phyloP scores from a whole-genome alignment of 2,888 invertebrate species.

The Parnassius mnemosyne region DNA sequence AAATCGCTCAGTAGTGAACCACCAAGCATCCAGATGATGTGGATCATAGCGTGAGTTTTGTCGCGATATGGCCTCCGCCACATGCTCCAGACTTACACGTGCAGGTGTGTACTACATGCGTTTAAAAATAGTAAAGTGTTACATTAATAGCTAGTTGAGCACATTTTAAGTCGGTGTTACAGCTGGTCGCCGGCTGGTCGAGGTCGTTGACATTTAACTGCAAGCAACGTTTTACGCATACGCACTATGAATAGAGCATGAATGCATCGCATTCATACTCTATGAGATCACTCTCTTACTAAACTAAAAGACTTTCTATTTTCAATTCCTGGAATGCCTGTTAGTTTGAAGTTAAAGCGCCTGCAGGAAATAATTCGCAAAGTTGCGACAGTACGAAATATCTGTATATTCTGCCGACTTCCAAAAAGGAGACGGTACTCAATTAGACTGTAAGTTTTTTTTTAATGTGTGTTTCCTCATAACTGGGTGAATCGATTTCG shows the following conservation, averaged over 20 bases:
- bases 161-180: slow-evolving; percentile 11
- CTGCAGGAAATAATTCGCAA: slow-evolving; percentile 12
- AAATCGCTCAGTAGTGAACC: no score
- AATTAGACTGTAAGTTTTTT: no score
- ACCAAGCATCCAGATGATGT: no score
- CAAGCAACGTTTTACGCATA: slow-evolving; percentile 1
- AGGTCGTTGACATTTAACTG: slow-evolving; percentile 18
- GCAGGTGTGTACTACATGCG: slow-evolving; percentile 18
- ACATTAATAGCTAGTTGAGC: slow-evolving; percentile 17
- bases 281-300: slow-evolving; percentile 14
- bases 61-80: slow-evolving; percentile 11
- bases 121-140: slow-evolving; percentile 16
- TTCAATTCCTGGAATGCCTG: slow-evolving; percentile 10
- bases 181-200: slow-evolving; percentile 15
- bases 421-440: no score
- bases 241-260: slow-evolving; percentile 7
- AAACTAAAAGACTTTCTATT: slow-evolving; percentile 4
- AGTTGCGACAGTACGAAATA: background rate
- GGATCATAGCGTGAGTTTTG: no score
- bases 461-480: no score
- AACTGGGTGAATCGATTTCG: no score
- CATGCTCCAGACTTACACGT: slow-evolving; percentile 23
- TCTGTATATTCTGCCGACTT: no score
- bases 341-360: background rate
- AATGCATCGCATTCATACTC: slow-evolving; percentile 15